Conservation (phyloP, 2,888 invertebrate genomes). For the Seladonia tumulorum region DNA sequence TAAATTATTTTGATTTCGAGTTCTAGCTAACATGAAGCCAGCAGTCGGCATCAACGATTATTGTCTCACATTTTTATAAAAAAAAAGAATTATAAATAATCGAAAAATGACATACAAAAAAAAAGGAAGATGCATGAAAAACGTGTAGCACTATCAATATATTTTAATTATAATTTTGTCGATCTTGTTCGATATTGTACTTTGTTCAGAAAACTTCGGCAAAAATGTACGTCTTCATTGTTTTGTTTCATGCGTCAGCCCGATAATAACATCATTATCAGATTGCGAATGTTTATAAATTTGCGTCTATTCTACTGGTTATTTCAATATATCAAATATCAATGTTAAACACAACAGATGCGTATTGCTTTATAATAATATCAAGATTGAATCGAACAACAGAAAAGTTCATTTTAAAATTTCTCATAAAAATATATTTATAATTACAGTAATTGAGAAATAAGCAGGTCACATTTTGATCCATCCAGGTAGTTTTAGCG, state of each 20-base stretch:
- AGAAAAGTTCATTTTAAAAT: background rate
- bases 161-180: background rate
- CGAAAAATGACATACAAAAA: background rate
- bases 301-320: background rate
- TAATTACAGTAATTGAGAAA: too few relatives aligned
- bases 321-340: background rate
- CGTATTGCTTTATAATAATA: too few relatives aligned
- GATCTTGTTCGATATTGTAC: background rate
- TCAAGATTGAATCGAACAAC: background rate
- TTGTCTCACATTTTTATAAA: slow-evolving; percentile 38
- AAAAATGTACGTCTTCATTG: slow-evolving; percentile 1
- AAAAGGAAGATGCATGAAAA: background rate
- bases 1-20: slow-evolving; percentile 70
- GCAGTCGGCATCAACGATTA: slow-evolving; percentile 69
- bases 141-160: background rate
- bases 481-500: too few relatives aligned
- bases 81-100: slow-evolving; percentile 27
- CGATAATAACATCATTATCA: background rate
- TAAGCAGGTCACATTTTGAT: too few relatives aligned
- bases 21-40: slow-evolving; percentile 70
- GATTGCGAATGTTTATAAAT: background rate
- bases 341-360: background rate
- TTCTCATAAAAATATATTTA: background rate
- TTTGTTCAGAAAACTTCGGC: background rate
- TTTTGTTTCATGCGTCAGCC: background rate